Evolutionary conservation across 2,113 vertebrate species (phyloP).

Genomic region (Bettongia penicillata): DNA sequence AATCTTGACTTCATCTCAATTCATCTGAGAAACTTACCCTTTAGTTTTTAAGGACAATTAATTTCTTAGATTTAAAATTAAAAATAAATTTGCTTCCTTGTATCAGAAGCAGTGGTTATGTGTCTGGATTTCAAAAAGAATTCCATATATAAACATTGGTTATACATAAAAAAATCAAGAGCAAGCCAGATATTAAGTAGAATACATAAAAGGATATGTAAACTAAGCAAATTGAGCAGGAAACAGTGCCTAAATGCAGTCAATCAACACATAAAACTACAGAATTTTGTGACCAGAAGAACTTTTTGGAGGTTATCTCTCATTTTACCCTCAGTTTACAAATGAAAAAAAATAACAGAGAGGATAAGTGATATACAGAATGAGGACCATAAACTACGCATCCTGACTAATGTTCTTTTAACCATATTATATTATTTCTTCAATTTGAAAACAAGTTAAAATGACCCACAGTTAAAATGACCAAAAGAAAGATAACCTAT

Average conservation of each 20-base stretch:
- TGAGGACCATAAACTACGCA: neutral
- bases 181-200: neutral
- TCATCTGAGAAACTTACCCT: neutral
- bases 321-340: neutral
- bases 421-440: neutral
- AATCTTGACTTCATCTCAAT: slow-evolving; percentile 9
- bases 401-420: neutral
- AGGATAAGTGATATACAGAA: neutral
- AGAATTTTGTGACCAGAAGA: neutral
- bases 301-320: neutral
- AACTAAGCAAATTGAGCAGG: neutral
- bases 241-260: neutral
- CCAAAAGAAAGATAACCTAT: neutral
- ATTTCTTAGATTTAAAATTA: neutral
- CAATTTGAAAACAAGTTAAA: neutral
- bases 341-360: neutral
- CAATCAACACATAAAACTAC: neutral
- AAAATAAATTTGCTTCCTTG: neutral
- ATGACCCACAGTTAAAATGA: neutral
- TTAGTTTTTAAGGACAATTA: neutral
- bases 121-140: neutral
- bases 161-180: neutral
- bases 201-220: neutral
- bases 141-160: neutral
- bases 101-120: neutral